These are phyloP conservation scores for Stigmatopora nigra DNA, from an alignment of 2,113 vertebrate genomes.

Conservation along the genomic window DNA sequence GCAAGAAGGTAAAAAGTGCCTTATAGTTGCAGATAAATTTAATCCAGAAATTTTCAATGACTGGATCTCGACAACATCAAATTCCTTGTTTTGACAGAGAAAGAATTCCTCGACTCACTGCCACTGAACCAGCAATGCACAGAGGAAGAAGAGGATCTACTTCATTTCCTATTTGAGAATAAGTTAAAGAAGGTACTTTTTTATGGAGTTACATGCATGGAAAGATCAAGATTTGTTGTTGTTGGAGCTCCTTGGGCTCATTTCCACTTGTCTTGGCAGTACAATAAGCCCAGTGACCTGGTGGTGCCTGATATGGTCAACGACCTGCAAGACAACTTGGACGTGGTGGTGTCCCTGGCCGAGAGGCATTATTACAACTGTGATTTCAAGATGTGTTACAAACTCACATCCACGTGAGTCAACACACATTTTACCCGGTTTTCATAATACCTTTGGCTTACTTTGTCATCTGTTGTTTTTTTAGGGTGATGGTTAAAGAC, in stretches of 20 bases:
- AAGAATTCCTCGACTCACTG: conserved; percentile 93
- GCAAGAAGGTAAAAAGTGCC: conserved; percentile 82
- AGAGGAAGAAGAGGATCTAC: conserved; percentile 87
- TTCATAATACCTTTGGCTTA: not conserved
- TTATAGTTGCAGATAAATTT: not conserved
- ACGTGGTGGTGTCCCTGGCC: conserved; percentile 94
- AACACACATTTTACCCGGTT: not conserved
- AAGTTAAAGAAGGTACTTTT: conserved; percentile 88
- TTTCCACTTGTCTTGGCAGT: conserved; percentile 67
- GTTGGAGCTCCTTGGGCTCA: not conserved
- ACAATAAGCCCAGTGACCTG: conserved; percentile 95
- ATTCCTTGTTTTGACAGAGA: conserved; percentile 70
- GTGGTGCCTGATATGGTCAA: conserved; percentile 81
- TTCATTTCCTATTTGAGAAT: conserved; percentile 95
- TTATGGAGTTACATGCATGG: not conserved
- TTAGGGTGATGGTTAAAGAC: conserved; percentile 97
- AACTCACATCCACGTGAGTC: conserved; percentile 87
- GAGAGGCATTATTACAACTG: conserved; percentile 99
- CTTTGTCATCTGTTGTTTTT: not conserved
- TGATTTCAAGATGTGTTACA: conserved; percentile 98
- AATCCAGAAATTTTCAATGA: no score
- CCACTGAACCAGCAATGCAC: conserved; percentile 87
- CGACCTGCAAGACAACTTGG: conserved; percentile 93
- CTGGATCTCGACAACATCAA: no score
- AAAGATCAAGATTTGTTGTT: not conserved